These are phyloP conservation scores for Capra hircus DNA, from an alignment of 2,113 vertebrate species.

Conservation along the genomic window DNA sequence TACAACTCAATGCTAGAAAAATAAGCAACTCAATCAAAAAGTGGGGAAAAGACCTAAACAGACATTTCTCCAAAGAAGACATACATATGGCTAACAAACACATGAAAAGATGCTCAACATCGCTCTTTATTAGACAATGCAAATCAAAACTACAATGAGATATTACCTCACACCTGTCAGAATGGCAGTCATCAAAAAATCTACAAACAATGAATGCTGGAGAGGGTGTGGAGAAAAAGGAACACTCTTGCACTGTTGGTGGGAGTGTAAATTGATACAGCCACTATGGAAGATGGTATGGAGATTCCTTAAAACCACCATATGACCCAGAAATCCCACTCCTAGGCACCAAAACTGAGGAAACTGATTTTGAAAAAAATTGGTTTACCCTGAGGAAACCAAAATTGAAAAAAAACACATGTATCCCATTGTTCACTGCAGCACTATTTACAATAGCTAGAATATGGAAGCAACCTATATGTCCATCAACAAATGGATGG, in stretches of 20 bases:
- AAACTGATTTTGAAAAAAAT: background rate
- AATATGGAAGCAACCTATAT: background rate
- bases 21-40: background rate
- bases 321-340: background rate
- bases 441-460: background rate
- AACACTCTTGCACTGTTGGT: background rate
- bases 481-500: background rate
- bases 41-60: background rate
- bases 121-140: background rate
- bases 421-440: background rate
- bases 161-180: background rate
- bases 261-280: background rate
- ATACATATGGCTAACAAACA: background rate
- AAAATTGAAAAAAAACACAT: background rate
- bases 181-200: background rate
- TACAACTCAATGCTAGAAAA: background rate
- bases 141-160: background rate
- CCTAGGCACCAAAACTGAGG: background rate
- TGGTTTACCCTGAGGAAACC: background rate
- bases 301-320: background rate
- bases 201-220: background rate
- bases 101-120: background rate
- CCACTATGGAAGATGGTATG: background rate
- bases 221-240: background rate
- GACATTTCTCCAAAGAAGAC: background rate